Percentiles rank a stretch among this genome's conserved stretches.
phyloP scores from a whole-genome alignment of 2,888 invertebrate genomes.

The Dilophus febrilis region DNA sequence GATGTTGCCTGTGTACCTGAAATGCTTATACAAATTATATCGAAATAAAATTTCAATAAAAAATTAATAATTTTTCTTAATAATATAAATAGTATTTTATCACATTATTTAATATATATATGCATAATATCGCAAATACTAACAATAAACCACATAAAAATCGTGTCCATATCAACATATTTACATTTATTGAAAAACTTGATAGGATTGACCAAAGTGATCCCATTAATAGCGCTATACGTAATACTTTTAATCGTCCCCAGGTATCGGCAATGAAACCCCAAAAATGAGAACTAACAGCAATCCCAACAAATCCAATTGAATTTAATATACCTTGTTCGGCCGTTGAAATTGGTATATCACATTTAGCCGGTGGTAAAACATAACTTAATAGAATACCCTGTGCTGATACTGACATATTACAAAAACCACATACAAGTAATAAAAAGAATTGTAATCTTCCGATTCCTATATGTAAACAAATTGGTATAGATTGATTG shows the following conservation, averaged over 20 bases:
- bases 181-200: conserved; percentile 41
- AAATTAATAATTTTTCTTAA: too few relatives aligned
- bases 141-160: conserved; percentile 48
- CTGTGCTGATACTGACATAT: conserved; percentile 51
- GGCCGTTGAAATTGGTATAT: conserved; percentile 39
- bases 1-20: conserved; percentile 34
- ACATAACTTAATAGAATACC: conserved; percentile 46
- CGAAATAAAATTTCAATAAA: not conserved
- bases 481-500: too few relatives aligned
- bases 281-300: conserved; percentile 61
- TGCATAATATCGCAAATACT: conserved; percentile 17
- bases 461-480: conserved; percentile 34
- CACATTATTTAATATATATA: too few relatives aligned
- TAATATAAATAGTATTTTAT: too few relatives aligned
- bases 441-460: conserved; percentile 42
- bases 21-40: conserved; percentile 14
- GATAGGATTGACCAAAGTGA: conserved; percentile 36
- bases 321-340: conserved; percentile 47
- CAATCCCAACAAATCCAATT: conserved; percentile 48
- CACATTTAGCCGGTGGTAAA: conserved; percentile 49
- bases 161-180: conserved; percentile 39
- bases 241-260: conserved; percentile 45
- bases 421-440: conserved; percentile 40
- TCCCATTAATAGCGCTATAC: conserved; percentile 35
- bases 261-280: conserved; percentile 58